phyloP scores from a whole-genome alignment of 2,797 vertebrate genomes.

The Phoebastria nigripes region DNA sequence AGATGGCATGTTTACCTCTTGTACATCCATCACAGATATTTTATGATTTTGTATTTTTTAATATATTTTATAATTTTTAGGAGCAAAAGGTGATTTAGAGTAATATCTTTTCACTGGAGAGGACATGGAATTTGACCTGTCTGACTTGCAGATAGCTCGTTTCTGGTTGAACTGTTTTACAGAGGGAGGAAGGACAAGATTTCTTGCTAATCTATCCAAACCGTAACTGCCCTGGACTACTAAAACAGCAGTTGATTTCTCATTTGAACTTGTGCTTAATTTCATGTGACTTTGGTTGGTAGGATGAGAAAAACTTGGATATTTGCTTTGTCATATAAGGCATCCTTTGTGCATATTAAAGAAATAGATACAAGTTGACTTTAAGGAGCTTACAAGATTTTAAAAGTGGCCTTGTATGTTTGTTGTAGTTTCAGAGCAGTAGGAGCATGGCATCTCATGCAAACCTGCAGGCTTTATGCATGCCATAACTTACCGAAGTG shows the following conservation, averaged over 20 bases:
- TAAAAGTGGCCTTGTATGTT: background rate
- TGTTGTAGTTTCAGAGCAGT: background rate
- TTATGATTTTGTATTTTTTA: background rate
- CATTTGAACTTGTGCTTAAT: background rate
- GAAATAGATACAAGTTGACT: background rate
- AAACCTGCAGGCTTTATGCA: background rate
- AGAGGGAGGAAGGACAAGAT: background rate
- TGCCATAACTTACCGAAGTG: background rate
- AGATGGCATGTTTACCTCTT: background rate
- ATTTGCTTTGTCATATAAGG: background rate
- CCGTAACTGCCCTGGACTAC: background rate
- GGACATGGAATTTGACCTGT: background rate
- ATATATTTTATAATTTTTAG: background rate
- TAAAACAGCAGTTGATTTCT: background rate
- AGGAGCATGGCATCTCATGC: background rate
- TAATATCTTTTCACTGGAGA: background rate
- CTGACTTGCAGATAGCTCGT: background rate
- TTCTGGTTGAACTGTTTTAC: background rate
- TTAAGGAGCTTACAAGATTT: background rate
- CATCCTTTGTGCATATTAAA: background rate
- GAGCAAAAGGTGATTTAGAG: background rate
- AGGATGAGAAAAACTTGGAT: background rate
- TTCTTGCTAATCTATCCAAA: background rate
- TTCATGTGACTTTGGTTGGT: background rate
- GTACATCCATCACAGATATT: accelerated